phyloP scores from a whole-genome alignment of 1,140 invertebrate species.

The Caerostris extrusa region DNA sequence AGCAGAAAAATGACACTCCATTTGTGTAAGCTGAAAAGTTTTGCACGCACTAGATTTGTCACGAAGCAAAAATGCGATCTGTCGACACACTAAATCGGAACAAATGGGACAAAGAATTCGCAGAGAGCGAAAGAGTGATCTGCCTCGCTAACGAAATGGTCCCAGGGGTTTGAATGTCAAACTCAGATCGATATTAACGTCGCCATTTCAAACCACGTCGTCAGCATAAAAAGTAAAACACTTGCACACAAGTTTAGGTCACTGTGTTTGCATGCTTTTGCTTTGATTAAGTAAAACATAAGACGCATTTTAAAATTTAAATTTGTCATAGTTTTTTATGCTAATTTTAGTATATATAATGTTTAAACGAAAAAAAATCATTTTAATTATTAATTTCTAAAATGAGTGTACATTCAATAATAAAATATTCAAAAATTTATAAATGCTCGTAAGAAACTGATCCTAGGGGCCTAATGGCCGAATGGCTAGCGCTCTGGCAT shows the following conservation, averaged over 20 bases:
- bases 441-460: too few relatives aligned
- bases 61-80: conserved; percentile 7
- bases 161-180: background rate
- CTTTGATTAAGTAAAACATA: background rate
- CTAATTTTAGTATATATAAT: background rate
- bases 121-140: conserved; percentile 3
- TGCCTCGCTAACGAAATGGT: conserved; percentile 3
- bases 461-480: too few relatives aligned
- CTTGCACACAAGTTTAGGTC: background rate
- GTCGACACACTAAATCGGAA: conserved; percentile 58
- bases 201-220: background rate
- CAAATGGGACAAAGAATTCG: conserved; percentile 57
- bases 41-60: conserved; percentile 59
- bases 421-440: too few relatives aligned
- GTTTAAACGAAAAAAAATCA: background rate
- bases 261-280: background rate
- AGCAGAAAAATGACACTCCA: conserved; percentile 54
- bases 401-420: background rate
- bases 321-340: background rate
- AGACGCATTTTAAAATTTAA: background rate
- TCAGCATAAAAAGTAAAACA: background rate
- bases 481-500: too few relatives aligned
- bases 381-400: background rate
- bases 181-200: background rate
- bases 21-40: conserved; percentile 64